phyloP scores from a whole-genome alignment of 1,140 invertebrate species.

The Pseudomyrmex cubaensis region DNA sequence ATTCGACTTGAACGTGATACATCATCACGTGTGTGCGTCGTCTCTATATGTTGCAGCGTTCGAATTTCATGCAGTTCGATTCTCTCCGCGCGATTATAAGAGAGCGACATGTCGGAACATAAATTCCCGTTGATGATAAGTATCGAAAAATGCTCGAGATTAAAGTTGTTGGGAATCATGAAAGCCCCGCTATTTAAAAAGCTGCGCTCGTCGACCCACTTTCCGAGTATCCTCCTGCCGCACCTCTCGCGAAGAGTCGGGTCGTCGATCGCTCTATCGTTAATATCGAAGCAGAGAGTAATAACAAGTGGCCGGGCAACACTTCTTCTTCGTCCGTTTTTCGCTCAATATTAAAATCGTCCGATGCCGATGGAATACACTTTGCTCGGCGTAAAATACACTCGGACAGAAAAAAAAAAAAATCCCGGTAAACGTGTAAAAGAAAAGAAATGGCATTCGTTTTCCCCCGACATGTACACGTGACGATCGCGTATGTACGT shows the following conservation, averaged over 20 bases:
- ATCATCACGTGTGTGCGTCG: neutral
- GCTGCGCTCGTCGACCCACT: conserved; percentile 51
- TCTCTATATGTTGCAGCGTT: neutral
- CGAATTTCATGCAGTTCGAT: conserved; percentile 1
- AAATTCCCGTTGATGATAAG: conserved; percentile 46
- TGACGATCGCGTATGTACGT: too few relatives aligned
- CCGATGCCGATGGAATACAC: conserved; percentile 2
- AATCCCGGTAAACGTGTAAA: too few relatives aligned
- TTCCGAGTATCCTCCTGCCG: conserved; percentile 36
- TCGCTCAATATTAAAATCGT: conserved; percentile 43
- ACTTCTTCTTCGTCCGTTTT: neutral
- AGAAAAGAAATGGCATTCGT: neutral
- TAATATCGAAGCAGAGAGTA: conserved; percentile 51
- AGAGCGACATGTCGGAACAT: conserved; percentile 27
- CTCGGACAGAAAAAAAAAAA: neutral
- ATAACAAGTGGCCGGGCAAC: conserved; percentile 39
- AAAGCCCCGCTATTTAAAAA: conserved; percentile 52
- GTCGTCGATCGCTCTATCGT: conserved; percentile 44
- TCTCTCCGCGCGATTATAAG: neutral
- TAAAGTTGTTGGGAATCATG: conserved; percentile 47
- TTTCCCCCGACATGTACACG: too few relatives aligned
- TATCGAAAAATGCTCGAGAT: conserved; percentile 54
- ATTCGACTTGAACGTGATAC: too few relatives aligned
- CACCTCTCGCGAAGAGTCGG: conserved; percentile 18
- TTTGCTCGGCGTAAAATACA: neutral